These are phyloP conservation scores for Ageneiosus marmoratus DNA, from an alignment of 2,113 vertebrate species.

Conservation along the genomic window DNA sequence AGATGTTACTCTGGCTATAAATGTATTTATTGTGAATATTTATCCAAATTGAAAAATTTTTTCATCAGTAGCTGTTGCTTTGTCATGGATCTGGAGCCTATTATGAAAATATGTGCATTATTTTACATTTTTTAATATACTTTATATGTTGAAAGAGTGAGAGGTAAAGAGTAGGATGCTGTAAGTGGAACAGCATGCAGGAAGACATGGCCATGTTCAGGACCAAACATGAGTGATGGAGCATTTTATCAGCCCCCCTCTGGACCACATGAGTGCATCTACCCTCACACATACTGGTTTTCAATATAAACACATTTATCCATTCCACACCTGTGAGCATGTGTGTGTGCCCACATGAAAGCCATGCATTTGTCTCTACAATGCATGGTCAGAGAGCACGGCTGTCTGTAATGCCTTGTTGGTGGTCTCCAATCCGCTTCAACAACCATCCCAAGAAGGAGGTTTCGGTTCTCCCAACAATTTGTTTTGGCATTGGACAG, in stretches of 20 bases:
- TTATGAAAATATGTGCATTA: neutral
- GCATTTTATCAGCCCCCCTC: neutral
- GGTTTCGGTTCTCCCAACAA: constrained; percentile 43
- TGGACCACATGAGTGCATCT: constrained; percentile 13
- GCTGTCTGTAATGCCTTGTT: constrained; percentile 45
- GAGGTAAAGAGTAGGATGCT: neutral
- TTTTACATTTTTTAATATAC: neutral
- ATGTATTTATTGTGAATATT: neutral
- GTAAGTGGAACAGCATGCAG: neutral
- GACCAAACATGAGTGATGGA: constrained; percentile 1
- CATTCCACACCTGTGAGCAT: constrained; percentile 8
- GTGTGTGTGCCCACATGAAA: constrained; percentile 27
- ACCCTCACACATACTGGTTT: neutral
- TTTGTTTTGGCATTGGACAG: constrained; percentile 11
- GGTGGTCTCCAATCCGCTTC: constrained; percentile 57
- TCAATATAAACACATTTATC: constrained; percentile 24
- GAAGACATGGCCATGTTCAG: neutral
- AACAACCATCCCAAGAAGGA: constrained; percentile 37
- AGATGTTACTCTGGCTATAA: neutral
- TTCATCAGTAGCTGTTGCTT: neutral
- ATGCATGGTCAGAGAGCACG: neutral
- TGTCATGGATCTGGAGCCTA: neutral
- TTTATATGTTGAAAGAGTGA: neutral
- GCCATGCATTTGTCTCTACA: constrained; percentile 1
- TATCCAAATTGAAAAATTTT: neutral